Evolutionary conservation across 2,888 invertebrate genomes (phyloP).

Genomic region (Apodemia mormo): DNA sequence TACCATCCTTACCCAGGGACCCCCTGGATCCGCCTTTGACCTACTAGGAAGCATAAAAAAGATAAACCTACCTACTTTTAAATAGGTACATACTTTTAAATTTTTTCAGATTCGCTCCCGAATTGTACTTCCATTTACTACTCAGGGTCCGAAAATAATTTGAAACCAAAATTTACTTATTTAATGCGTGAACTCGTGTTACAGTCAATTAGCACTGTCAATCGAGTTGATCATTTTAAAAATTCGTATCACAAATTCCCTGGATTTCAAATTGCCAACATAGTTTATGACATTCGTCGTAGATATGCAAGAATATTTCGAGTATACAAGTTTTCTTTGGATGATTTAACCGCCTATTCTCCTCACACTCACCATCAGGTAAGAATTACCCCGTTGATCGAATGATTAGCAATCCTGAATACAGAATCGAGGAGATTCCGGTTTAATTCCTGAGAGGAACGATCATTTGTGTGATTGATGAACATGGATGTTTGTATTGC

Average conservation of each 20-base stretch:
- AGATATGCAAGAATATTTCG: slow-evolving; percentile 39
- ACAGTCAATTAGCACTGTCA: slow-evolving; percentile 39
- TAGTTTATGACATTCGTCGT: slow-evolving; percentile 37
- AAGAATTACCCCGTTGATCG: background rate
- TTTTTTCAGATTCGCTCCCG: slow-evolving; percentile 12
- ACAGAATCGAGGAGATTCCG: too few species aligned
- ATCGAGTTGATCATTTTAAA: slow-evolving; percentile 35
- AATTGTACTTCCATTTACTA: background rate
- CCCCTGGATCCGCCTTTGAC: too few species aligned
- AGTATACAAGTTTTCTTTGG: slow-evolving; percentile 26
- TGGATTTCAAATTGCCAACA: slow-evolving; percentile 36
- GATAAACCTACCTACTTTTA: too few species aligned
- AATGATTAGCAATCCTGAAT: too few species aligned
- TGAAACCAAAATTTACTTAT: slow-evolving; percentile 31
- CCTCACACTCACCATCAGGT: slow-evolving; percentile 28
- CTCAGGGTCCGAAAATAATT: slow-evolving; percentile 5
- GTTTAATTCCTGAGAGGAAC: too few species aligned
- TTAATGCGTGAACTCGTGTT: slow-evolving; percentile 30
- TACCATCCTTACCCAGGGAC: too few species aligned
- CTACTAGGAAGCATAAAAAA: too few species aligned
- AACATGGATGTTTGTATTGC: too few species aligned
- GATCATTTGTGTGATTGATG: too few species aligned
- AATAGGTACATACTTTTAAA: too few species aligned
- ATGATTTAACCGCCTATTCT: slow-evolving; percentile 19
- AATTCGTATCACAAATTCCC: slow-evolving; percentile 11